Evolutionary conservation across 2,797 vertebrate species (phyloP).

Genomic region (Rhinogobio ventralis): DNA sequence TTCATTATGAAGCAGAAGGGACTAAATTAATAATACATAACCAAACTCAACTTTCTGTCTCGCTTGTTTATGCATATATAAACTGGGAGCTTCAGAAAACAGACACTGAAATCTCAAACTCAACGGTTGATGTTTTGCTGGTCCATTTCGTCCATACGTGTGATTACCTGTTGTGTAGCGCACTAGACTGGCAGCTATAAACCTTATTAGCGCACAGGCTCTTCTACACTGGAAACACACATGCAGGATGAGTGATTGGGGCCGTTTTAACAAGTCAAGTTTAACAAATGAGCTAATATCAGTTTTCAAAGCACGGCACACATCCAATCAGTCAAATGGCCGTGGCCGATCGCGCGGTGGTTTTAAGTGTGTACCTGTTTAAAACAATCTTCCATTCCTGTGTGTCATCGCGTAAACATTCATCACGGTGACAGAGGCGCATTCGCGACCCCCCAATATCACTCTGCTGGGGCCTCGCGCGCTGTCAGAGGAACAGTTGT

Average conservation of each 20-base stretch:
- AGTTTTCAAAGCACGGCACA: constrained; percentile 65
- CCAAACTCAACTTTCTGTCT: not conserved
- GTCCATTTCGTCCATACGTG: not conserved
- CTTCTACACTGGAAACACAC: constrained; percentile 63
- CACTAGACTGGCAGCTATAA: constrained; percentile 23
- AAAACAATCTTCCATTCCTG: constrained; percentile 75
- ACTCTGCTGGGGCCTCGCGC: constrained; percentile 78
- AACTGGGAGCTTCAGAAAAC: not conserved
- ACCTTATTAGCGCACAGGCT: constrained; percentile 25
- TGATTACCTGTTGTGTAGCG: not conserved
- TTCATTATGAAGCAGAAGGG: not conserved
- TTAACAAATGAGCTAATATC: constrained; percentile 69
- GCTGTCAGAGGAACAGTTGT: constrained; percentile 82
- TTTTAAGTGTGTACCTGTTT: constrained; percentile 79
- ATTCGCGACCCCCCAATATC: constrained; percentile 75
- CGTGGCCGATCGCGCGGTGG: constrained; percentile 51
- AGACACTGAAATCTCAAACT: not conserved
- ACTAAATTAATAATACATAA: not conserved
- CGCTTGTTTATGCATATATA: not conserved
- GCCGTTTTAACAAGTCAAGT: constrained; percentile 75
- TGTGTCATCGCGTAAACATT: constrained; percentile 74
- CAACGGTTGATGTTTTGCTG: not conserved
- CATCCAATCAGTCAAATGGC: constrained; percentile 67
- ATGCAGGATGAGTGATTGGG: constrained; percentile 63
- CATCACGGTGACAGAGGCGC: constrained; percentile 79